Evolutionary conservation across 2,888 invertebrate genomes (phyloP), one percentile per base, ranked within the genome.

Genomic region (Acrobasis suavella): DNA sequence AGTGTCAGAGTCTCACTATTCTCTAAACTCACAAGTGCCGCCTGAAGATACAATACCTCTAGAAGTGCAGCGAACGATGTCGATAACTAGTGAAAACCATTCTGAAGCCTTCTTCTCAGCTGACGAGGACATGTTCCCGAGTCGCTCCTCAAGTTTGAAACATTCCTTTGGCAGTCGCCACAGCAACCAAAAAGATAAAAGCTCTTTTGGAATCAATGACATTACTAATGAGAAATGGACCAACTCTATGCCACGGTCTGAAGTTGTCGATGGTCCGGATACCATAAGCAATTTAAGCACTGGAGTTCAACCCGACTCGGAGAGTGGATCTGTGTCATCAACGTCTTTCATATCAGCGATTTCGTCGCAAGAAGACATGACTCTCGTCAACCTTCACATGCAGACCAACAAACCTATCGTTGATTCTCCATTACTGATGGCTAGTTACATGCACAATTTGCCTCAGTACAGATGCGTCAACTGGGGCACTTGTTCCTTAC

Each of bases 31-130:
- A 0, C 93, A 94, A 73, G 76, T 77, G 14, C 93, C 93, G 50
- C 93, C 93, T 0, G 95, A 95, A 56, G 95, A 95, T 67, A 84
- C 88, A 38, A 71, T 94, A 8, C 91, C 93, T 42, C 93, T 94
- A 72, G 95, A 95, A 85, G 95, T 95, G 0, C 96, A 97, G 84
- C 93, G 97, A 73, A 97, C 97, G 0, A 95, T 96, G 78, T 97
- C 97, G 0, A 95, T 97, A 81, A 96, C 96, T 1, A 97, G 97
- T 65, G 97, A 97, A 83, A 97, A 97, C 83, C 97, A 96, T 74
- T 97, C 97, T 0, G 98, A 98, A 86, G 96, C 96, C 60, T 98
- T 98, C 87, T 98, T 97, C 82, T 98, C 98, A 0, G 98, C 98
- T 0, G 98, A 98, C 78, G 98, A 98, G 86, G 98, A 98, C 72